Percentiles rank a stretch among this genome's conserved stretches.
Evolutionary conservation across 2,797 vertebrate species (phyloP).

Genomic region (Ctenopoma multispine): DNA sequence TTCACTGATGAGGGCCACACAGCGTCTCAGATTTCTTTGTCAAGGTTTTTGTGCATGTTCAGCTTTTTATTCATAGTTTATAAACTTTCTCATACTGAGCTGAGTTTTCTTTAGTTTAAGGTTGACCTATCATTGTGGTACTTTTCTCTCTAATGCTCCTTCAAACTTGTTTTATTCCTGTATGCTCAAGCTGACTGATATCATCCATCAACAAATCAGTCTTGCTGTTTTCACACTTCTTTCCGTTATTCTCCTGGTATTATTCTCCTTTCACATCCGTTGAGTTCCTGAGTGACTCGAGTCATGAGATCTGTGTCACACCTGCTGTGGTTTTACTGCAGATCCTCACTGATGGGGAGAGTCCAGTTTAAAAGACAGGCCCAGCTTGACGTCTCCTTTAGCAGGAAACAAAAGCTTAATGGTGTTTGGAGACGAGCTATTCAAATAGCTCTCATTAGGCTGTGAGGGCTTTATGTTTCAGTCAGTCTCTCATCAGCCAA

Average conservation of each 20-base stretch:
- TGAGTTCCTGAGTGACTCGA: background rate
- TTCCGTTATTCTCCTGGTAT: conserved; percentile 16
- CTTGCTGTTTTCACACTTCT: background rate
- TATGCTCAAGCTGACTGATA: background rate
- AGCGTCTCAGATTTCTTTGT: background rate
- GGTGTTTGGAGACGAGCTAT: conserved; percentile 62
- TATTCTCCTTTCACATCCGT: background rate
- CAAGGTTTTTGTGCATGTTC: background rate
- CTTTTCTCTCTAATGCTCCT: background rate
- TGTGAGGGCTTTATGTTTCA: conserved; percentile 59
- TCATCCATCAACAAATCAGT: conserved; percentile 18
- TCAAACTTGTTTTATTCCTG: background rate
- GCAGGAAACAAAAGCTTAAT: conserved; percentile 66
- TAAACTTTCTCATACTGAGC: background rate
- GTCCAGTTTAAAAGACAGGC: conserved; percentile 46
- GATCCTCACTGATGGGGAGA: conserved; percentile 33
- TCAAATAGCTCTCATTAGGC: conserved; percentile 60
- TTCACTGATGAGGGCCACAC: no score
- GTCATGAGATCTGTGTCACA: conserved; percentile 40
- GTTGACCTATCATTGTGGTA: no score
- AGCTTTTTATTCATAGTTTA: background rate
- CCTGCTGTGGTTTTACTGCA: conserved; percentile 49
- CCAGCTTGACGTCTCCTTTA: conserved; percentile 53
- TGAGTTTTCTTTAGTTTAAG: background rate
- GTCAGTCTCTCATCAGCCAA: conserved; percentile 24